Conservation (phyloP, 1,140 invertebrate species). For the Drosophila elegans region DNA sequence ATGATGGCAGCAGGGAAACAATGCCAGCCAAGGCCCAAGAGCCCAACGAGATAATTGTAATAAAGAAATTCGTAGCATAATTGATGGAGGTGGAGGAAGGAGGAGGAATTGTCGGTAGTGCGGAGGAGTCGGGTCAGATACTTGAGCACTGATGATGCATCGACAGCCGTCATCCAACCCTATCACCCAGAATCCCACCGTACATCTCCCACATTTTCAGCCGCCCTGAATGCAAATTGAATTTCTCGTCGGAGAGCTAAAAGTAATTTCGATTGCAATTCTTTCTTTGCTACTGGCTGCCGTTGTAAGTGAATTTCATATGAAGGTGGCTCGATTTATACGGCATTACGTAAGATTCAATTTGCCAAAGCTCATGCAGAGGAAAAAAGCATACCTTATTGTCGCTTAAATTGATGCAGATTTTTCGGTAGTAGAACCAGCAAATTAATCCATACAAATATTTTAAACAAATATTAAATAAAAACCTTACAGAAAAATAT, state of each 20-base stretch:
- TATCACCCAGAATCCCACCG: neutral
- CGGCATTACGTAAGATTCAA: constrained; percentile 49
- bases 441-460: neutral
- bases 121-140: constrained; percentile 10
- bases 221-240: constrained; percentile 53
- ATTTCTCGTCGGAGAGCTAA: constrained; percentile 41
- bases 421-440: neutral
- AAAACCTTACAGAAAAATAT: neutral
- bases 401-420: neutral
- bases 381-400: constrained; percentile 3
- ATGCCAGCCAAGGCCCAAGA: constrained; percentile 34
- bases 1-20: constrained; percentile 41
- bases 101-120: neutral
- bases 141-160: constrained; percentile 41
- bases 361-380: constrained; percentile 38
- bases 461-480: neutral
- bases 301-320: constrained; percentile 61
- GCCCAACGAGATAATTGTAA: constrained; percentile 71
- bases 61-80: constrained; percentile 62
- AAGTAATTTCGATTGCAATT: constrained; percentile 61
- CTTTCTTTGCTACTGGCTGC: constrained; percentile 34
- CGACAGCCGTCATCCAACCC: constrained; percentile 7
- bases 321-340: constrained; percentile 54
- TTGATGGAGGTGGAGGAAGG: constrained; percentile 11
- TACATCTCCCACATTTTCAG: constrained; percentile 11